Percentiles rank a stretch among this genome's conserved stretches.
Evolutionary conservation across 2,797 vertebrate species (phyloP).

Genomic region (Sebastes dallii): DNA sequence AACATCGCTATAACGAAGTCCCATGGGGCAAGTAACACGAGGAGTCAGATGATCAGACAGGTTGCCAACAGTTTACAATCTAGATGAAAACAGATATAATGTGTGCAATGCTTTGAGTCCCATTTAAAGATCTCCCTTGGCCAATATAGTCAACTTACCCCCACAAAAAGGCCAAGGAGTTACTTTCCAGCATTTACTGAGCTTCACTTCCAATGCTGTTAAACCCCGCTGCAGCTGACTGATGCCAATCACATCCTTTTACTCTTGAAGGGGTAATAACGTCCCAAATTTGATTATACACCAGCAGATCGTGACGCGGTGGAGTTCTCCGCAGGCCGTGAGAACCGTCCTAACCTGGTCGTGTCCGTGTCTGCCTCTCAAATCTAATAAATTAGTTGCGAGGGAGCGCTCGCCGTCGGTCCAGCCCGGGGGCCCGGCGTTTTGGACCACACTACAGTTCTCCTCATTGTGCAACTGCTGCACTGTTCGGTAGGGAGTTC

Average conservation of each 20-base stretch:
- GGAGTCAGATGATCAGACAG: neutral
- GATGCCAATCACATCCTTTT: slow-evolving; percentile 14
- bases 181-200: neutral
- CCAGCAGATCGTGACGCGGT: slow-evolving; percentile 13
- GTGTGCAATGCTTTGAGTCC: neutral
- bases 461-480: slow-evolving; percentile 25
- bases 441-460: slow-evolving; percentile 12
- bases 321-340: slow-evolving; percentile 38
- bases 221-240: neutral
- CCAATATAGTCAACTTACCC: neutral
- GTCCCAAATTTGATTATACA: slow-evolving; percentile 47
- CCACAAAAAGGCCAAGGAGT: neutral
- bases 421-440: slow-evolving; percentile 49
- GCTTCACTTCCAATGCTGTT: neutral
- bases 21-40: neutral
- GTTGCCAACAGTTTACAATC: neutral
- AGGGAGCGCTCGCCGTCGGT: slow-evolving; percentile 16
- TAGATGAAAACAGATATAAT: neutral
- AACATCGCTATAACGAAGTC: neutral
- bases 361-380: slow-evolving; percentile 34
- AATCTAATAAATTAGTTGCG: slow-evolving; percentile 56
- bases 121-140: neutral
- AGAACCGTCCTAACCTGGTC: slow-evolving; percentile 40
- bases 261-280: slow-evolving; percentile 10
- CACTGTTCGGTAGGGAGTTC: slow-evolving; percentile 1